Conservation (phyloP, 1,140 invertebrate species). For the Musca vetustissima region DNA sequence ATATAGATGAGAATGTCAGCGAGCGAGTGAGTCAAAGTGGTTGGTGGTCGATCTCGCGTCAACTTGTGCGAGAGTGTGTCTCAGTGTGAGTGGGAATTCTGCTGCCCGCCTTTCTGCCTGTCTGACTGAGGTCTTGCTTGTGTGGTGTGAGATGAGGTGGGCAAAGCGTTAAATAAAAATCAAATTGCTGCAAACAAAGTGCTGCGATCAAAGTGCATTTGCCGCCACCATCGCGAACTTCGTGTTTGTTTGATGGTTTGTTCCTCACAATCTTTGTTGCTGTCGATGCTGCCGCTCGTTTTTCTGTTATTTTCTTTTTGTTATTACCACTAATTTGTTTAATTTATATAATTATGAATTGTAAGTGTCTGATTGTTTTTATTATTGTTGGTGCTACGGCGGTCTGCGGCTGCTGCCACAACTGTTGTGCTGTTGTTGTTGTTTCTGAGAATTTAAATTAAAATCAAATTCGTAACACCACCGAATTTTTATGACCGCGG, state of each 20-base stretch:
- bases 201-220: conserved; percentile 9
- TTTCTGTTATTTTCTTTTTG: neutral
- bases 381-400: conserved; percentile 20
- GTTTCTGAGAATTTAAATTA: neutral
- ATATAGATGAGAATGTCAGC: no score
- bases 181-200: conserved; percentile 19
- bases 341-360: conserved; percentile 21
- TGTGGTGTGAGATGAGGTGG: neutral
- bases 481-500: no score
- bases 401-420: no score
- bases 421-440: conserved; percentile 27
- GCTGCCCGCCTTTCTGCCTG: neutral
- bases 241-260: neutral
- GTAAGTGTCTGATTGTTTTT: conserved; percentile 13
- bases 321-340: conserved; percentile 27
- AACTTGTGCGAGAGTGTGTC: no score
- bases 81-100: no score
- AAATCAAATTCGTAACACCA: no score
- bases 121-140: neutral
- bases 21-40: no score
- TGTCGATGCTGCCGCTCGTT: neutral
- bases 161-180: conserved; percentile 23
- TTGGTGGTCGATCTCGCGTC: no score
- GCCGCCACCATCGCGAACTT: neutral
- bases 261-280: neutral